phyloP scores from a whole-genome alignment of 2,797 vertebrate species.

The Muscicapa striata region DNA sequence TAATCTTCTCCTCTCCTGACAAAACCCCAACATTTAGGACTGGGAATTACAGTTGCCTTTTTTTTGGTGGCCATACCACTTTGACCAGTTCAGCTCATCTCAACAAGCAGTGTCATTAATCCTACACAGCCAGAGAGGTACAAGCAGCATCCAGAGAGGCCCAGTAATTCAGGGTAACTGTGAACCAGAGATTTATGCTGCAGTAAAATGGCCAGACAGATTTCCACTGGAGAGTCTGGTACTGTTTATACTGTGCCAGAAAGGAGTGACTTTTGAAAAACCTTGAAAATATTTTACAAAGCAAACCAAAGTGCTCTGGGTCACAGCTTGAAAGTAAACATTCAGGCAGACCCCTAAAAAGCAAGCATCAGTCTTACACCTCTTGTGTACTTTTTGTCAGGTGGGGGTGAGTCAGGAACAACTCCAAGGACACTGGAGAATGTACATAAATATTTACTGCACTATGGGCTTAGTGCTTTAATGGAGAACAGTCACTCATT shows the following conservation, averaged over 20 bases:
- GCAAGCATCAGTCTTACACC: constrained; percentile 10
- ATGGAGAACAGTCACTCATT: neutral
- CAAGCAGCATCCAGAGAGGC: neutral
- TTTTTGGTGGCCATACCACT: neutral
- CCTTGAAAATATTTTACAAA: neutral
- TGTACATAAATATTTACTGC: neutral
- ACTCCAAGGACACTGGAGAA: neutral
- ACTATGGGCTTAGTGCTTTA: neutral
- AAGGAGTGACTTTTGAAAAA: neutral
- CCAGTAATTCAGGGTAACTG: neutral
- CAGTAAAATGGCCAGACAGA: neutral
- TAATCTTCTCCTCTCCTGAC: neutral
- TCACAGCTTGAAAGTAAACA: neutral
- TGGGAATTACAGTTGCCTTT: neutral
- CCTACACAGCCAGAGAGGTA: neutral
- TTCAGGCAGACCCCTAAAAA: constrained; percentile 12
- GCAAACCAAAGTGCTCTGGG: neutral
- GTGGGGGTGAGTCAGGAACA: neutral
- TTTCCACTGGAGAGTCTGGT: neutral
- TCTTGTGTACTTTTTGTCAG: neutral
- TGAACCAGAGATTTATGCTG: neutral
- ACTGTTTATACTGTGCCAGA: neutral
- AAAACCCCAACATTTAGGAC: neutral
- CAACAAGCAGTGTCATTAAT: neutral
- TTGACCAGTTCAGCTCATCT: neutral